These are phyloP conservation scores for Hemaris fuciformis DNA, from an alignment of 2,888 invertebrate species.

Conservation along the genomic window DNA sequence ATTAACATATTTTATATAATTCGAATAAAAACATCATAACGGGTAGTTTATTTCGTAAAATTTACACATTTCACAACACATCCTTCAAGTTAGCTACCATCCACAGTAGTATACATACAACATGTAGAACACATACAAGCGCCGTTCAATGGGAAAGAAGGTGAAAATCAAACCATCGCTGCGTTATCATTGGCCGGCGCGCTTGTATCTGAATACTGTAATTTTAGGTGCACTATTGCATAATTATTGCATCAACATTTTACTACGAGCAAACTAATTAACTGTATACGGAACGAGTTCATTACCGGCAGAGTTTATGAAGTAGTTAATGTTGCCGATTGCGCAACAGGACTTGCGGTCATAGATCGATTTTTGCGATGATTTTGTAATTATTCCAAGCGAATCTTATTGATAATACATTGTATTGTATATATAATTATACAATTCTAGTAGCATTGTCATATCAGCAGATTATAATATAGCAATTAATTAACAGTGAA, in stretches of 20 bases:
- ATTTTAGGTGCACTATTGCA: slow-evolving; percentile 15
- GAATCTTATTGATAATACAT: background rate
- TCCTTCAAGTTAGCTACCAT: background rate
- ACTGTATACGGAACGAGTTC: background rate
- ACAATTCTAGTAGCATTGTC: too few relatives aligned
- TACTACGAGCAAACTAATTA: background rate
- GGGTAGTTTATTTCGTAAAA: too few relatives aligned
- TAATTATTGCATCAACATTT: background rate
- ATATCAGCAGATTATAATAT: too few relatives aligned
- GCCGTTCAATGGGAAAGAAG: slow-evolving; percentile 47
- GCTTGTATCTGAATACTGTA: slow-evolving; percentile 33
- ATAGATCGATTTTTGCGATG: background rate
- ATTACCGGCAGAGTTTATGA: background rate
- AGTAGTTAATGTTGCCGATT: background rate
- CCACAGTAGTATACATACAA: background rate
- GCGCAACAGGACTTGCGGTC: background rate
- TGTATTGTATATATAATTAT: too few relatives aligned
- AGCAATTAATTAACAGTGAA: too few relatives aligned
- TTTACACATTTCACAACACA: too few relatives aligned
- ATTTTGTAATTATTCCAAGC: background rate
- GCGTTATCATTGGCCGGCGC: slow-evolving; percentile 26
- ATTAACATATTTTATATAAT: too few relatives aligned
- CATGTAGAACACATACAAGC: slow-evolving; percentile 14
- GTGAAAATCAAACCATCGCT: slow-evolving; percentile 28
- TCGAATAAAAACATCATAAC: too few relatives aligned